Conservation (phyloP, 2,888 invertebrate genomes). For the Drosophila melanosoma region DNA sequence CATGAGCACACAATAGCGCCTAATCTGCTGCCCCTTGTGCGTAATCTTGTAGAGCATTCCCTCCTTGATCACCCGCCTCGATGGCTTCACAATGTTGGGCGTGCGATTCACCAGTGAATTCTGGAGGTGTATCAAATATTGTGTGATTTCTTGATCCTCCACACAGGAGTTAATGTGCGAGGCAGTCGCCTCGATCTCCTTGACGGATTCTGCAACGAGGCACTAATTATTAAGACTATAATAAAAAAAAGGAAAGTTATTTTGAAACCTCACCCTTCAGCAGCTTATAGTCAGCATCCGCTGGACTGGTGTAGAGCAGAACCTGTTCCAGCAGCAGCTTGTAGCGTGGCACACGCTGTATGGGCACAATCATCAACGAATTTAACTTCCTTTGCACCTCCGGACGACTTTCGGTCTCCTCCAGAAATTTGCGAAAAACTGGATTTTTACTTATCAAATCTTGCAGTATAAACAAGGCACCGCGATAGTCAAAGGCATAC, state of each 20-base stretch:
- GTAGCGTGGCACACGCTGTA: conserved; percentile 92
- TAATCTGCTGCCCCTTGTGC: conserved; percentile 85
- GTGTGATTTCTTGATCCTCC: conserved; percentile 90
- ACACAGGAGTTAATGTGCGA: conserved; percentile 90
- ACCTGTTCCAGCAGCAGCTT: conserved; percentile 90
- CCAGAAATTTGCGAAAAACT: conserved; percentile 87
- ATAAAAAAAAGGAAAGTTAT: neutral
- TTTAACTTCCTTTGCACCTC: conserved; percentile 90
- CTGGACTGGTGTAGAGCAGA: conserved; percentile 87
- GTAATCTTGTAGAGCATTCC: conserved; percentile 87
- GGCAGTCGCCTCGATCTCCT: conserved; percentile 89
- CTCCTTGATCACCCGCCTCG: conserved; percentile 89
- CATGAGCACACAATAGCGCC: conserved; percentile 89
- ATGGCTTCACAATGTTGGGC: conserved; percentile 88
- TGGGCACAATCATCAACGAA: conserved; percentile 90
- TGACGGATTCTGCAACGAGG: conserved; percentile 86
- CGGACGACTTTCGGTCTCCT: conserved; percentile 88
- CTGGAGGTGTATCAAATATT: conserved; percentile 89
- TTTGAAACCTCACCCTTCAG: conserved; percentile 85
- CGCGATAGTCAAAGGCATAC: conserved; percentile 91
- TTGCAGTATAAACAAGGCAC: conserved; percentile 87
- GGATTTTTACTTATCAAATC: conserved; percentile 86
- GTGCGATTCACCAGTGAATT: conserved; percentile 87
- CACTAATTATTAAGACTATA: neutral
- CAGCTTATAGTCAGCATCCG: conserved; percentile 86